phyloP scores from a whole-genome alignment of 1,140 invertebrate species.

The Medauroidea extradentata region DNA sequence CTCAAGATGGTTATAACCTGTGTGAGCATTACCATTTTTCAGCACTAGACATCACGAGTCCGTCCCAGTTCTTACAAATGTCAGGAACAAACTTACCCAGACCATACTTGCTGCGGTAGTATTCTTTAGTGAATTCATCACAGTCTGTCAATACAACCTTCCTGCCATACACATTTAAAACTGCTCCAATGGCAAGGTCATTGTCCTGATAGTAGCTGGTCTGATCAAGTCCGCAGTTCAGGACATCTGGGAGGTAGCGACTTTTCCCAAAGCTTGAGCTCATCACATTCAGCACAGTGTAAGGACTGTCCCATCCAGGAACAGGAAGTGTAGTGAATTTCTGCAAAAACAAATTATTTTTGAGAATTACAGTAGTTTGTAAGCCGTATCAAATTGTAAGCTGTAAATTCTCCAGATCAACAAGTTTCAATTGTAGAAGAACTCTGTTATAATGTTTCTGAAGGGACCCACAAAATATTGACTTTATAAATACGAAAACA shows the following conservation, averaged over 20 bases:
- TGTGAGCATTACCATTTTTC: neutral
- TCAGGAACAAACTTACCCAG: slow-evolving; percentile 48
- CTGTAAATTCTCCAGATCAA: no score
- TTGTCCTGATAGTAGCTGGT: slow-evolving; percentile 61
- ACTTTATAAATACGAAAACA: no score
- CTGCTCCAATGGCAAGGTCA: slow-evolving; percentile 75
- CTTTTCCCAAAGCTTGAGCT: slow-evolving; percentile 51
- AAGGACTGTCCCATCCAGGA: slow-evolving; percentile 54
- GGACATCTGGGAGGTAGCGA: slow-evolving; percentile 56
- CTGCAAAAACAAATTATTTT: no score
- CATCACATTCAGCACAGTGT: slow-evolving; percentile 68
- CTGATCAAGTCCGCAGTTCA: slow-evolving; percentile 47
- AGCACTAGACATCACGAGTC: neutral
- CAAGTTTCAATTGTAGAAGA: no score
- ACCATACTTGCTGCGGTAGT: slow-evolving; percentile 62
- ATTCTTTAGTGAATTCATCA: slow-evolving; percentile 82
- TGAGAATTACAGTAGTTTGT: no score
- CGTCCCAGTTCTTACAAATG: slow-evolving; percentile 38
- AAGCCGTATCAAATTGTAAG: no score
- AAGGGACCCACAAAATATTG: no score
- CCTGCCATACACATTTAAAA: slow-evolving; percentile 74
- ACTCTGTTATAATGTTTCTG: no score
- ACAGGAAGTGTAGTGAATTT: slow-evolving; percentile 46
- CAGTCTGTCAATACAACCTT: slow-evolving; percentile 77
- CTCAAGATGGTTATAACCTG: no score